phyloP scores from a whole-genome alignment of 1,140 invertebrate species.

The Hyphantria cunea region DNA sequence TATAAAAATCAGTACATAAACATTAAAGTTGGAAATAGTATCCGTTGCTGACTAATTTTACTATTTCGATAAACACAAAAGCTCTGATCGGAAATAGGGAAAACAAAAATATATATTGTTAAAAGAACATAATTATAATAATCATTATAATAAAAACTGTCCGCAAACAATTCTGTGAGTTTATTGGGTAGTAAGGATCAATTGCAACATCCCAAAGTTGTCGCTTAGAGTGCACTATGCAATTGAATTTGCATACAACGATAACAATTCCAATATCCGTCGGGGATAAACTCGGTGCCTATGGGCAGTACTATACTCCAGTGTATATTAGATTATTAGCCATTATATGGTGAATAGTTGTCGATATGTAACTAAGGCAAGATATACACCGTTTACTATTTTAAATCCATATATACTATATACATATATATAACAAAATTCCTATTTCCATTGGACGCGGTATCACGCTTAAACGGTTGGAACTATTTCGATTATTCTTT shows the following conservation, averaged over 20 bases:
- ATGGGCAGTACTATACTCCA: constrained; percentile 9
- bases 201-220: constrained; percentile 40
- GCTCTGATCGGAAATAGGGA: no score
- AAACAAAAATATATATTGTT: no score
- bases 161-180: constrained; percentile 20
- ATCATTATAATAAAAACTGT: no score
- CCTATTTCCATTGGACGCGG: no score
- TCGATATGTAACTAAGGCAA: not conserved
- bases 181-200: constrained; percentile 33
- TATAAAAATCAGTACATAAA: not conserved
- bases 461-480: no score
- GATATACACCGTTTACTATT: no score
- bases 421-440: no score
- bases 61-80: no score
- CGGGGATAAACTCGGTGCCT: constrained; percentile 28
- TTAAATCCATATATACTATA: no score
- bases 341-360: constrained; percentile 3
- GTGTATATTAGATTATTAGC: constrained; percentile 26
- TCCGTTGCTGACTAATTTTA: no score
- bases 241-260: constrained; percentile 51
- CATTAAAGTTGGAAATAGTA: not conserved
- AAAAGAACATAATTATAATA: no score
- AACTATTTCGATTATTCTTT: no score
- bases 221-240: constrained; percentile 40
- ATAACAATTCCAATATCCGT: constrained; percentile 42